These are phyloP conservation scores for Ptilorrhoa leucosticta DNA, from an alignment of 2,113 vertebrate genomes.

Conservation along the genomic window DNA sequence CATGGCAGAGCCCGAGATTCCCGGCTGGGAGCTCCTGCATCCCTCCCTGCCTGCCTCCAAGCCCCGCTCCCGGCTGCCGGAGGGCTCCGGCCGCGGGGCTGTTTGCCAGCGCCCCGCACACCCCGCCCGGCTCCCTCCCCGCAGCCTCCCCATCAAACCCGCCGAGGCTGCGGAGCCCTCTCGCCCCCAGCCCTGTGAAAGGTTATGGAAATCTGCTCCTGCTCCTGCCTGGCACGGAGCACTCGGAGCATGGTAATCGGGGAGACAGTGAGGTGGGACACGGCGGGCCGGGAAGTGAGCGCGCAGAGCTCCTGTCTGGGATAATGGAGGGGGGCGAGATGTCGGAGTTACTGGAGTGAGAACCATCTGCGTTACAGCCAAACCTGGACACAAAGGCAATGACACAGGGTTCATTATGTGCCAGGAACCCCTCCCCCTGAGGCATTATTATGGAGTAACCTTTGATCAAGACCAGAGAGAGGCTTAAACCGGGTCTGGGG, in stretches of 20 bases:
- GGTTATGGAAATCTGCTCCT: conserved; percentile 13
- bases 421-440: conserved; percentile 17
- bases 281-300: not conserved
- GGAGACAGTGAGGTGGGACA: conserved; percentile 23
- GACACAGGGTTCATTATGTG: conserved; percentile 58
- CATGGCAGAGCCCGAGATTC: not conserved
- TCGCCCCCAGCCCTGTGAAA: not conserved
- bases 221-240: not conserved
- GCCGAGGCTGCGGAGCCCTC: not conserved
- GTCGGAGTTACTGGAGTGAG: conserved; percentile 56
- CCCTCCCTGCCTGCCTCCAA: not conserved
- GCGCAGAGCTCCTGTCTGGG: conserved; percentile 11
- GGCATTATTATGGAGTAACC: conserved; percentile 48
- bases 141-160: not conserved
- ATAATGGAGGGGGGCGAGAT: conserved; percentile 21
- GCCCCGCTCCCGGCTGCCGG: rapidly evolving
- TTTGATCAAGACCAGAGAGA: conserved; percentile 64
- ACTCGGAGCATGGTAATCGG: conserved; percentile 12
- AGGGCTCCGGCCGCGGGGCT: rapidly evolving
- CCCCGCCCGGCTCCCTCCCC: not conserved
- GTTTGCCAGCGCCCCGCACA: not conserved
- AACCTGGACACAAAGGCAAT: conserved; percentile 54
- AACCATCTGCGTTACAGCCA: conserved; percentile 52
- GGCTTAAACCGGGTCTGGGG: conserved; percentile 32
- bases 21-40: not conserved